Base-by-base conservation (phyloP, 2,113 vertebrate genomes). In the Ciconia boyciana region DNA sequence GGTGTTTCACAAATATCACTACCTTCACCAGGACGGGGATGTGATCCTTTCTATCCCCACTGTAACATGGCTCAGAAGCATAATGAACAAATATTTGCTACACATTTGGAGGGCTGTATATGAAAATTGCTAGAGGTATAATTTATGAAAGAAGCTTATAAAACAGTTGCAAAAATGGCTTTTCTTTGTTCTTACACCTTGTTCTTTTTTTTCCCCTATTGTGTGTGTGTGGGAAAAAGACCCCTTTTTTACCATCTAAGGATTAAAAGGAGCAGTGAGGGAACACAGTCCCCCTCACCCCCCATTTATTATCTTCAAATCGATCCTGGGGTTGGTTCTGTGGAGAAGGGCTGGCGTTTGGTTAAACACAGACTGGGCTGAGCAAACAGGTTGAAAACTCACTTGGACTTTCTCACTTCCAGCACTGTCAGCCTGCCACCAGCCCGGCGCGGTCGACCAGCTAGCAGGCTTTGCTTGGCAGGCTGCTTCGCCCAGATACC, bases 281-380 rank as follows among this genome's bases (percentile, higher is more conserved):
- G 55, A 93, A 26, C 18, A 6, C 34, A 51, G 17, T 52, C 29
- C 29, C 66, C 43, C 48, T 84, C 57, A 28, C 8, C 20, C 32
- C 26, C 25, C 6, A 3, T 52, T 90, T 68, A 16, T 84, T 81
- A 60, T 34, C 58, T 69, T 49, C 61, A 43, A 51, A 83, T 78
- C 11, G 2, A 13, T 75, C 66, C 41, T 6, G 61, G 91, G 88
- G 65, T 24, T 94, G 92, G 89, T 71, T 92, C 75, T 88, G 66
- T 65, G 10, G 64, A 60, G 66, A 92, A 92, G 64, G 89, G 95
- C 91, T 87, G 77, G 95, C 65, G 17, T 95, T 97, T 98, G 98
- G 98, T 99, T 98, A 97, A 98, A 98, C 90, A 70, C 78, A 78
- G 41, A 90, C 93, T 18, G 74, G 51, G 80, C 87, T 97, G 78